Evolutionary conservation across 2,888 invertebrate genomes (phyloP).

Genomic region (Furcula furcula): DNA sequence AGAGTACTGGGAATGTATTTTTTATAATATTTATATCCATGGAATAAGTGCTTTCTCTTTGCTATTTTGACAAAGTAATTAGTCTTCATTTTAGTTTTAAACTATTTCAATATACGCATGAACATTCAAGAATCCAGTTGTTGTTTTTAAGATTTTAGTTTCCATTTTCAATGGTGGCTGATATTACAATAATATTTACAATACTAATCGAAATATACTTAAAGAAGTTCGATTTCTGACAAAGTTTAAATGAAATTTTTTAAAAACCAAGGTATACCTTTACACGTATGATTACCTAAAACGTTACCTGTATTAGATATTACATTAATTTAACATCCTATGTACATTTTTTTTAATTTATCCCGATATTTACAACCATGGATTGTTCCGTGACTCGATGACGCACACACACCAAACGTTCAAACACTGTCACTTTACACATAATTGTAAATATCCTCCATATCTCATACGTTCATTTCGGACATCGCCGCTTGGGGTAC

Average conservation of each 20-base stretch:
- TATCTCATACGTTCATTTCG: slow-evolving; percentile 94
- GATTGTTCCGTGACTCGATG: slow-evolving; percentile 52
- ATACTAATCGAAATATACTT: slow-evolving; percentile 9
- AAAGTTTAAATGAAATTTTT: slow-evolving; percentile 23
- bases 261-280: slow-evolving; percentile 29
- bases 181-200: slow-evolving; percentile 28
- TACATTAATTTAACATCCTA: slow-evolving; percentile 41
- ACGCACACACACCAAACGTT: slow-evolving; percentile 41
- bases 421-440: slow-evolving; percentile 65
- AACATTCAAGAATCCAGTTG: not conserved
- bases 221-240: slow-evolving; percentile 16
- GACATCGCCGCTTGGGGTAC: slow-evolving; percentile 92
- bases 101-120: too few species aligned
- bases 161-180: slow-evolving; percentile 26
- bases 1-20: too few species aligned
- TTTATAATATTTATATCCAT: too few species aligned
- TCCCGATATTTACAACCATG: slow-evolving; percentile 77
- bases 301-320: slow-evolving; percentile 45
- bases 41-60: too few species aligned
- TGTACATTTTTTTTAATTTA: slow-evolving; percentile 41
- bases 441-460: slow-evolving; percentile 82
- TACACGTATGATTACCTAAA: slow-evolving; percentile 43
- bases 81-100: too few species aligned
- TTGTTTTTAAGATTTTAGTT: too few species aligned
- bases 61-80: too few species aligned